A percentile compares a stretch with the other conserved stretches of the same genome.
phyloP scores from a whole-genome alignment of 2,888 invertebrate genomes.

The Tenthredo scrophulariae region DNA sequence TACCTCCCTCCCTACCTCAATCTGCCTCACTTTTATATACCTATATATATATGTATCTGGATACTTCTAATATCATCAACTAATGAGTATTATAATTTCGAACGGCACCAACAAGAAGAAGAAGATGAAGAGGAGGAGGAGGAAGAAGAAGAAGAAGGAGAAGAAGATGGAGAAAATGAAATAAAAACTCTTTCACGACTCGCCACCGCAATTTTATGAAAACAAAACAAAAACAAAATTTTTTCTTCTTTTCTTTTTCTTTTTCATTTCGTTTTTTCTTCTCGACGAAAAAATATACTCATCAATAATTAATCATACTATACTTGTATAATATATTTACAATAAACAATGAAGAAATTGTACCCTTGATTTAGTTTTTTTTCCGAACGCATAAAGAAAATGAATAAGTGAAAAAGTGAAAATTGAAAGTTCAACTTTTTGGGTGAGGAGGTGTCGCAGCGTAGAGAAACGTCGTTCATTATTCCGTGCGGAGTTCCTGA shows the following conservation, averaged over 20 bases:
- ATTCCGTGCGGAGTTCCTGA: slow-evolving; percentile 28
- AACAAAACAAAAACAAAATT: no score
- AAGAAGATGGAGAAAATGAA: background rate
- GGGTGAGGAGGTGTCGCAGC: slow-evolving; percentile 19
- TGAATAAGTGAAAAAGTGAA: background rate
- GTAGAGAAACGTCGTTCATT: slow-evolving; percentile 16
- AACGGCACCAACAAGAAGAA: slow-evolving; percentile 11
- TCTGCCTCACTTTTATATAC: slow-evolving; percentile 15
- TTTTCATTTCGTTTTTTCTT: no score
- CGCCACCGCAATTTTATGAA: no score
- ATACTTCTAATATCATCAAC: slow-evolving; percentile 43
- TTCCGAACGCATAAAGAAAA: background rate
- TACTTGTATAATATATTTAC: no score
- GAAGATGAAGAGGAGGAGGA: background rate
- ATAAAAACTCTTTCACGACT: background rate
- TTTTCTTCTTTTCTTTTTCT: no score
- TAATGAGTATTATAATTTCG: slow-evolving; percentile 20
- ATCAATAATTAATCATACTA: no score
- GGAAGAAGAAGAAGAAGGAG: background rate
- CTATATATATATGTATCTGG: background rate
- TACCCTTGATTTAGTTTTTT: background rate
- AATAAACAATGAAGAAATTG: no score
- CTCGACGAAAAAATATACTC: no score
- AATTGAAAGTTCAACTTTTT: background rate
- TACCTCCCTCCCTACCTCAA: background rate